Evolutionary conservation across 2,888 invertebrate genomes (phyloP), one percentile per base, ranked within the genome.

Genomic region (Rhingia campestris): DNA sequence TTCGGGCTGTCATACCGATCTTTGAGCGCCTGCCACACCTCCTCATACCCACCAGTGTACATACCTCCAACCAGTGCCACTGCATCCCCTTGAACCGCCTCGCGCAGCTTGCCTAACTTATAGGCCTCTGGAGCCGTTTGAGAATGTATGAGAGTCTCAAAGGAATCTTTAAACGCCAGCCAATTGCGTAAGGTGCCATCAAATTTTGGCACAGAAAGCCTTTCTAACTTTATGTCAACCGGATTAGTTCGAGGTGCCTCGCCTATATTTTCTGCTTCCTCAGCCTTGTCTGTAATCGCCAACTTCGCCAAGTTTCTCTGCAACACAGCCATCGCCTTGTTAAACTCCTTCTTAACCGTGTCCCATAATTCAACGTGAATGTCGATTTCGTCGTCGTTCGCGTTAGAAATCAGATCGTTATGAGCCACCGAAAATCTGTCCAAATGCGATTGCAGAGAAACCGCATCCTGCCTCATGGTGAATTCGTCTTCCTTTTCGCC

Each of bases 361-460:
- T 41, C 41, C 37, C 39, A 37, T 10, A 58, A 10, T 22, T 58
- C 56, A 4, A 56, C 9, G 6, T 56, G 56, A 3, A 56, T 14
- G 14, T 35, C 56, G 4, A 56, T 3, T 12, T 56, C 56, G 12
- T 35, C 56, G 22, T 22, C 22, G 22, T 22, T 22, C 22, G 22
- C 22, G 22, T 22, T 22, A 22, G 22, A 22, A 22, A 22, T 22
- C 22, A 22, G 22, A 1, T 37, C 37, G 3, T 56, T 10, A 30
- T 22, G 37, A 37, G 58, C 41, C 14, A 10, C 12, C 3, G 14
- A 10, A 54, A 37, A 56, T 37, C 9, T 35, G 0, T 56, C 37
- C 5, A 58, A 58, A 41, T 58, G 58, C 30, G 53, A 35, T n/a
- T 54, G 53, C 53, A 54, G 30, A 30, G 22, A 49, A 12, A 49